Base-by-base conservation (phyloP, 2,797 vertebrate species). In the Neosalanx taihuensis region DNA sequence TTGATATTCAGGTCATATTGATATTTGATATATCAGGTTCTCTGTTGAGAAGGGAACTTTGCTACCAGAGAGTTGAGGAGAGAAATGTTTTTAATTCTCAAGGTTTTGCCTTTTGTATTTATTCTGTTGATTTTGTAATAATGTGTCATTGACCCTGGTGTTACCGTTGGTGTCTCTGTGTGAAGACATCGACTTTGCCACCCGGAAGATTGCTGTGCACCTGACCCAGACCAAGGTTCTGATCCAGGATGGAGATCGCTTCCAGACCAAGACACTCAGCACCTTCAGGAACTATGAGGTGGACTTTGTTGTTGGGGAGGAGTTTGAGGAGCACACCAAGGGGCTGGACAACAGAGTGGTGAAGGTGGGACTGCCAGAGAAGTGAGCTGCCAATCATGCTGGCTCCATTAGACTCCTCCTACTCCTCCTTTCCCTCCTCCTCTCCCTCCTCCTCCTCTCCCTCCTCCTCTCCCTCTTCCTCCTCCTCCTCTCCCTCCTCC, bases 181-280 rank as follows among this genome's bases (percentile, higher is more conserved):
- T 26, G 20, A 80, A 99, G 96, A 90, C 79, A 94, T 97, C 71
- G 94, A 96, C 85, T 95, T 97, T 88, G 92, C 95, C 3, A 95
- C 94, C 69, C 93, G 96, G 61, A 97, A 97, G 91, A 94, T 98
- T 61, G 95, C 96, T 9, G 72, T 86, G 5, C 91, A 88, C 64
- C 89, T 99, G 77, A 92, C 73, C 75, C 96, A 96, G 90, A 95
- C 94, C 15, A 98, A 98, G 84, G 93, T 94, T 77, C 83, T 99
- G 4, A 13, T 80, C 59, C 96, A 98, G 89, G 79, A 96, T 0
- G 95, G 93, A 35, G 87, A 97, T 75, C 76, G 76, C 71, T 95
- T 98, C 85, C 87, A 92, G 74, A 91, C 93, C 20, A 95, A 93
- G 90, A 97, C 96, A n/a, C 85, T 94, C 73, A 99, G 96, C 87